A percentile compares a stretch with the other conserved stretches of the same genome.
Evolutionary conservation across 2,113 vertebrate genomes (phyloP).

Genomic region (Phodopus roborovskii): DNA sequence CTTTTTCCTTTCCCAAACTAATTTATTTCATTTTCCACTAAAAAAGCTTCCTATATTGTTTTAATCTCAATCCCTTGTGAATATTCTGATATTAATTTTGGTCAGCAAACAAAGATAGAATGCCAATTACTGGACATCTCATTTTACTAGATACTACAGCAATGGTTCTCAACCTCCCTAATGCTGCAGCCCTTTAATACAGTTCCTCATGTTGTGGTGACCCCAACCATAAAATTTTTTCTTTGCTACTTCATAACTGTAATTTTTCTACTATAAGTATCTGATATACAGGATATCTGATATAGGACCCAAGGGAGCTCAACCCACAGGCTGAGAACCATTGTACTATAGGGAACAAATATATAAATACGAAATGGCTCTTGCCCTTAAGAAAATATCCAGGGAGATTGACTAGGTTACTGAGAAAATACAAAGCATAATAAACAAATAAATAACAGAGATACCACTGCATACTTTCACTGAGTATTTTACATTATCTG

Average conservation of each 20-base stretch:
- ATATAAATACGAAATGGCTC: conserved; percentile 40
- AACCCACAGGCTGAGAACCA: not conserved
- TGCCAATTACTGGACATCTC: not conserved
- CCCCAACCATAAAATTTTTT: not conserved
- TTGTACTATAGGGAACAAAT: not conserved
- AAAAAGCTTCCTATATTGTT: conserved; percentile 46
- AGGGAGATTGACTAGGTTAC: not conserved
- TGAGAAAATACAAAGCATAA: conserved; percentile 34
- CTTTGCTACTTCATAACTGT: not conserved
- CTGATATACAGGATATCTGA: not conserved
- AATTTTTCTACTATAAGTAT: not conserved
- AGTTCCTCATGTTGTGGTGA: not conserved
- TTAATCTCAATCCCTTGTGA: conserved; percentile 39
- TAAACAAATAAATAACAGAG: not conserved
- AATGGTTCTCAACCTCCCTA: not conserved
- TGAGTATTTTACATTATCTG: conserved; percentile 36
- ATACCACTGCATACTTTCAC: not conserved
- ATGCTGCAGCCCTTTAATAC: not conserved
- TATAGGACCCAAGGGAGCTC: not conserved
- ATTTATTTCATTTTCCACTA: conserved; percentile 22
- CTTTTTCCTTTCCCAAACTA: not conserved
- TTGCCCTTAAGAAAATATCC: not conserved
- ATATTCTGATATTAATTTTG: conserved; percentile 59
- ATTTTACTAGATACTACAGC: not conserved
- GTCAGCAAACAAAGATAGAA: conserved; percentile 29